A percentile compares a stretch with the other conserved stretches of the same genome.
phyloP scores from a whole-genome alignment of 2,113 vertebrate species.

The Burhinus bistriatus region DNA sequence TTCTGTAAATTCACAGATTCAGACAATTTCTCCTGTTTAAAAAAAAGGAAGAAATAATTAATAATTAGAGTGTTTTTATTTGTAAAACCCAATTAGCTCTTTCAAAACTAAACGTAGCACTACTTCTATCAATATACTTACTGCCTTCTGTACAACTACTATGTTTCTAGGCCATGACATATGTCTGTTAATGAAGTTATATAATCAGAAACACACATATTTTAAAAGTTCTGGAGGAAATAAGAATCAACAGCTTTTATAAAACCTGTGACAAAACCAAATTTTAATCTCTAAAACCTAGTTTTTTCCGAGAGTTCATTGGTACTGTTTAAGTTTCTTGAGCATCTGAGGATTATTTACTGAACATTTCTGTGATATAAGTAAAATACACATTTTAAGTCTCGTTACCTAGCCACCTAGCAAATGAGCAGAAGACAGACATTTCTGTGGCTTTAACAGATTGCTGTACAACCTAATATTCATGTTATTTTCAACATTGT shows the following conservation, averaged over 20 bases:
- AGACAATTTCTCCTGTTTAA: slow-evolving; percentile 79
- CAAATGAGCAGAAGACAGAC: neutral
- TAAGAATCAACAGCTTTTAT: neutral
- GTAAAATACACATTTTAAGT: neutral
- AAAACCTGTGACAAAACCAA: neutral
- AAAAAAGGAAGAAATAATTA: neutral
- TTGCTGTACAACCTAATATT: neutral
- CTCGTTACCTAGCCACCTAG: neutral
- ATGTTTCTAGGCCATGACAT: neutral
- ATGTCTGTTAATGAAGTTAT: neutral
- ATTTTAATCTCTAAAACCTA: neutral
- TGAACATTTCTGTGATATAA: neutral
- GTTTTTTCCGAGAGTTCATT: neutral
- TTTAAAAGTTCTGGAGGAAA: neutral
- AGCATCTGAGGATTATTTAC: neutral
- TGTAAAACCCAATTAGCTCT: neutral
- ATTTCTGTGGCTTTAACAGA: neutral
- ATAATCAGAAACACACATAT: neutral
- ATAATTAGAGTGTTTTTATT: neutral
- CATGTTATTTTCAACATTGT: neutral
- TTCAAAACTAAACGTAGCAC: neutral
- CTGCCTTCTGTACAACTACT: neutral
- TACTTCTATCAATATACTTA: neutral
- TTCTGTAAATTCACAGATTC: slow-evolving; percentile 81
- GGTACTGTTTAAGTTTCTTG: neutral